These are phyloP conservation scores for Neuroscelio doddi DNA, from an alignment of 2,888 invertebrate genomes.

Conservation along the genomic window DNA sequence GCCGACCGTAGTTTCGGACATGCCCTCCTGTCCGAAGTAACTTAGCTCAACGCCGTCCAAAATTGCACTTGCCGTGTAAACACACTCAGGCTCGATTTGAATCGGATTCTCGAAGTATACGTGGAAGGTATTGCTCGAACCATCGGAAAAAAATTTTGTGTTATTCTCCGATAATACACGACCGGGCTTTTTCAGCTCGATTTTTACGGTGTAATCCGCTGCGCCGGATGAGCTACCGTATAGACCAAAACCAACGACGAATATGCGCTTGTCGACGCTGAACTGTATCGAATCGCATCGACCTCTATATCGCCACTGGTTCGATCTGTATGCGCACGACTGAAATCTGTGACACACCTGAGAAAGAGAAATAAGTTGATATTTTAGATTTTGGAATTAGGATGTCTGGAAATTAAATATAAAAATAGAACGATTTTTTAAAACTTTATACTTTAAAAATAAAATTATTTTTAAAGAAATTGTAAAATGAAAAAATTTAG, in stretches of 20 bases:
- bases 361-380: constrained; percentile 37
- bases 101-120: constrained; percentile 88
- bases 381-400: too few species aligned
- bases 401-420: too few species aligned
- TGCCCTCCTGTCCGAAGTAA: constrained; percentile 97
- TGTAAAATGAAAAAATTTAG: too few species aligned
- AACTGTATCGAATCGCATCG: constrained; percentile 98
- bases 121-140: constrained; percentile 96
- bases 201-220: constrained; percentile 94
- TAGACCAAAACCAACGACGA: constrained; percentile 95
- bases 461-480: too few species aligned
- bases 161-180: constrained; percentile 91
- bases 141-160: constrained; percentile 96
- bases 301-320: constrained; percentile 97
- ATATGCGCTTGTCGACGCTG: constrained; percentile 95
- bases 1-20: constrained; percentile 94
- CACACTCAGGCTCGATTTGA: constrained; percentile 93
- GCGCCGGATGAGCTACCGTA: constrained; percentile 97
- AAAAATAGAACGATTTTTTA: too few species aligned
- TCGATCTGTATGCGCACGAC: constrained; percentile 96
- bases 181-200: constrained; percentile 92
- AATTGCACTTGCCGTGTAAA: constrained; percentile 96
- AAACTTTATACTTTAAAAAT: too few species aligned
- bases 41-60: constrained; percentile 94
- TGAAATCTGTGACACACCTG: constrained; percentile 96